Evolutionary conservation across 2,113 vertebrate species (phyloP).

Genomic region (Sakesphorus luctuosus): DNA sequence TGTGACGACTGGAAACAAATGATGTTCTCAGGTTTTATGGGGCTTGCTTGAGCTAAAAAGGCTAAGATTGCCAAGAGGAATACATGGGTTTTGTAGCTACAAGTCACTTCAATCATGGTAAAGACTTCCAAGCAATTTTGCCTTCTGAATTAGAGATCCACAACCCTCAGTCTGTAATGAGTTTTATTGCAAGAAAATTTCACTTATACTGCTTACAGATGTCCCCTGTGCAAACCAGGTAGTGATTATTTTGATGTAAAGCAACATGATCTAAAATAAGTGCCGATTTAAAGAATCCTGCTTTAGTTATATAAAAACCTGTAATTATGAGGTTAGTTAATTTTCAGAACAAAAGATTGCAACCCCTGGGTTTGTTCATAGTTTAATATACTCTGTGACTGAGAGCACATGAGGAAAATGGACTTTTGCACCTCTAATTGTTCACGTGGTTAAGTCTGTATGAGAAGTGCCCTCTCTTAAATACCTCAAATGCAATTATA

Average conservation of each 20-base stretch:
- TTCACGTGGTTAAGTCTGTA: neutral
- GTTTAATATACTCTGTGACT: neutral
- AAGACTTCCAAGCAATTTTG: neutral
- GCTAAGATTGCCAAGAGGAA: neutral
- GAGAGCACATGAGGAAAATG: neutral
- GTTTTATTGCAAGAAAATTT: neutral
- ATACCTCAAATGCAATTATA: neutral
- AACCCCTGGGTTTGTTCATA: slow-evolving; percentile 10
- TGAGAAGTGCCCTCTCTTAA: neutral
- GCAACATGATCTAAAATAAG: neutral
- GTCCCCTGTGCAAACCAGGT: neutral
- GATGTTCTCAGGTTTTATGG: neutral
- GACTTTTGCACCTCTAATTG: slow-evolving; percentile 17
- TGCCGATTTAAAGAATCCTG: slow-evolving; percentile 3
- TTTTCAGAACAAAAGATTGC: slow-evolving; percentile 6
- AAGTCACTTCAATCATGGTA: neutral
- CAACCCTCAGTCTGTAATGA: neutral
- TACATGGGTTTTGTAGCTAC: neutral
- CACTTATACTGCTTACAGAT: neutral
- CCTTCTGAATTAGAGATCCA: slow-evolving; percentile 4
- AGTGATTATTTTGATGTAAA: neutral
- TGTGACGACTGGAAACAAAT: slow-evolving; percentile 2
- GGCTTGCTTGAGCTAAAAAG: neutral
- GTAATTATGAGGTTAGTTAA: slow-evolving; percentile 24
- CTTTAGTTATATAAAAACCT: neutral